Evolutionary conservation across 2,113 vertebrate genomes (phyloP), one percentile per base, ranked within the genome.

Genomic region (Naja naja): DNA sequence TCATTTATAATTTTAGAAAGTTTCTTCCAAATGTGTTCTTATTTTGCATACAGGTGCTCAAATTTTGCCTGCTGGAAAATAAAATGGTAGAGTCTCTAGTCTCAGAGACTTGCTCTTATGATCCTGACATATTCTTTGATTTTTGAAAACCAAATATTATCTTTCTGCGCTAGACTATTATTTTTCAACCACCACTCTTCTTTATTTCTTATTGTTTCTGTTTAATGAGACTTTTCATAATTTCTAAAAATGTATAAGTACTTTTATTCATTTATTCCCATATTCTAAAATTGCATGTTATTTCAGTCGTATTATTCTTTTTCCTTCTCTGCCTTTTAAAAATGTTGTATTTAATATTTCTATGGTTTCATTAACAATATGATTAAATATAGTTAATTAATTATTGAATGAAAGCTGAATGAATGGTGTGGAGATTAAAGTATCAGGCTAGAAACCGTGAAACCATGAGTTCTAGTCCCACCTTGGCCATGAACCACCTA

Each of bases 271-370:
- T 18, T 89, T 18, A 92, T 69, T 34, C 34, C n/a, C 25, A 90
- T 49, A 23, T 88, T 89, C 49, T 85, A 0, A 0, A 1, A 39
- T 49, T 60, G 88, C 3, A 0, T 3, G 8, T n/a, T 89, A 25
- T 30, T 90, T 88, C 90, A 91, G 49, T 0, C 91, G 55, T 12
- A 85, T 90, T 54, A 54, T 93, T 93, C 85, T 8, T 1, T 69
- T 91, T 92, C 90, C 94, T 0, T 20, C 23, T 0, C 58, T 23
- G 74, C 56, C 88, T 89, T 87, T 87, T 34, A 4, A 69, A 90
- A 74, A 43, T 53, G 60, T 64, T 64, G 39, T 64, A 85, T 25
- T 43, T 23, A 91, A 85, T 85, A 54, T 27, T 86, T 3, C 30
- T 23, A 52, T 25, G 47, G 85, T 87, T 64, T 49, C 20, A 39